A percentile compares a stretch with the other conserved stretches of the same genome.
These are phyloP conservation scores for Mimachlamys varia DNA, from an alignment of 2,888 invertebrate species.

Conservation along the genomic window DNA sequence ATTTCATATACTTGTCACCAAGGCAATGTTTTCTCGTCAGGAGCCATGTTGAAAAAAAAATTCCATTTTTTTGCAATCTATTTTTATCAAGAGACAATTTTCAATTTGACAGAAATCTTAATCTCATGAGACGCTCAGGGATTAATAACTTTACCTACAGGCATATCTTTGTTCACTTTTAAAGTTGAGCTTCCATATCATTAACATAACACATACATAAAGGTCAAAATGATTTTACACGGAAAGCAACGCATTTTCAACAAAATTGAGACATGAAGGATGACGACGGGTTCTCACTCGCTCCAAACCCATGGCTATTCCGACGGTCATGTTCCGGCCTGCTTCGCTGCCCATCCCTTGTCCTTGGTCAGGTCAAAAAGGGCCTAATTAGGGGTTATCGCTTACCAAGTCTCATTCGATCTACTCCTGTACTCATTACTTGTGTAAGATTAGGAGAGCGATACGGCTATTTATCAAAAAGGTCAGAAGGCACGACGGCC, in stretches of 20 bases:
- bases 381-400: constrained; percentile 8
- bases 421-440: background rate
- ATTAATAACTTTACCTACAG: too few species aligned
- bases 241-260: background rate
- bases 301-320: background rate
- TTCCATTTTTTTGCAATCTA: too few species aligned
- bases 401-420: background rate
- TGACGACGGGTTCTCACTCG: background rate
- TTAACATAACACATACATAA: background rate
- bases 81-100: too few species aligned
- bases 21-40: background rate
- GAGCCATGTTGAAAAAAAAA: background rate
- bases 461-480: background rate
- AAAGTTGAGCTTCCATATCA: too few species aligned
- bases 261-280: background rate
- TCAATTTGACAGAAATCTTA: too few species aligned
- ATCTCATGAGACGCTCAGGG: too few species aligned
- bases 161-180: too few species aligned
- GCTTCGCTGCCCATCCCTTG: constrained; percentile 4
- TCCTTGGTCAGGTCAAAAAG: background rate
- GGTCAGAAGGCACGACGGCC: background rate
- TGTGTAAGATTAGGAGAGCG: background rate
- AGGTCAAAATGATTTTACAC: background rate
- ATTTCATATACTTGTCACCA: background rate
- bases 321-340: background rate